Evolutionary conservation across 1,140 invertebrate genomes (phyloP).

Genomic region (Papilio xuthus): DNA sequence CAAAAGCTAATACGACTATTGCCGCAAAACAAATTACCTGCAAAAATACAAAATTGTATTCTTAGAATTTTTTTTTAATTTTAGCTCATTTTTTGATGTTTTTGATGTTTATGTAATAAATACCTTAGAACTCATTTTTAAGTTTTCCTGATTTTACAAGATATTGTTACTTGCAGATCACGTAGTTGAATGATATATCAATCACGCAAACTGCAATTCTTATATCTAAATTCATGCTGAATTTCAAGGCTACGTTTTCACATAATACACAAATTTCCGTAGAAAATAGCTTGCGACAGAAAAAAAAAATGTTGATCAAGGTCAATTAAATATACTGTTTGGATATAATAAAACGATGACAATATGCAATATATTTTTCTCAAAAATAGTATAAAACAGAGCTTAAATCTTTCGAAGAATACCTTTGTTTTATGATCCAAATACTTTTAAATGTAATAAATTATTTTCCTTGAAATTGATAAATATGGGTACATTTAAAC

Average conservation of each 20-base stretch:
- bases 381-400: not conserved
- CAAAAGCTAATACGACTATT: conserved; percentile 16
- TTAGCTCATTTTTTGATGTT: not conserved
- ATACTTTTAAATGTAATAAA: no score
- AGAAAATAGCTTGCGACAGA: conserved; percentile 5
- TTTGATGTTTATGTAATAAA: not conserved
- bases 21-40: conserved; percentile 66
- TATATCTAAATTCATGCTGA: conserved; percentile 3
- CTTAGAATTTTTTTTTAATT: no score
- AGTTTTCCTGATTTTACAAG: not conserved
- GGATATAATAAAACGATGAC: not conserved
- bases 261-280: not conserved
- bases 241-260: conserved; percentile 17
- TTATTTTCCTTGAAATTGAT: no score
- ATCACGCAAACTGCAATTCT: conserved; percentile 9
- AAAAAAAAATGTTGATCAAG: not conserved
- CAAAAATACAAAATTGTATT: not conserved
- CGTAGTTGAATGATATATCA: not conserved
- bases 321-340: not conserved
- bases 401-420: not conserved
- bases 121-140: conserved; percentile 18
- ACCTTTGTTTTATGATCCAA: not conserved
- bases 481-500: no score
- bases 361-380: not conserved
- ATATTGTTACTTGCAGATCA: conserved; percentile 11